These are phyloP conservation scores for Drosophila anceps DNA, from an alignment of 2,888 invertebrate genomes.

Conservation along the genomic window DNA sequence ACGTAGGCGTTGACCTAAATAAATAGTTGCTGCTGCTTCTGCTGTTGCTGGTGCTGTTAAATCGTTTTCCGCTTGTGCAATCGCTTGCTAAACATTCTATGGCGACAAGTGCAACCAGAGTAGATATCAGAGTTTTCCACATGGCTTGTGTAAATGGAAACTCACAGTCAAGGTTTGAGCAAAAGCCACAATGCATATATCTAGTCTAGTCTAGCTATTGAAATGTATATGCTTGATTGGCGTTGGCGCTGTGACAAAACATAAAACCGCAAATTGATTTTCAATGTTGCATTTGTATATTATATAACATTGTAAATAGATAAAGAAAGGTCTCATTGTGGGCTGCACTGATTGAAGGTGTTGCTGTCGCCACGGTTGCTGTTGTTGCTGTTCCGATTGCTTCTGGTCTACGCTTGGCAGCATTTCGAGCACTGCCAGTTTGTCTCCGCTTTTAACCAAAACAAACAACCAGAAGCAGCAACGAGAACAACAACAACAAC, in stretches of 20 bases:
- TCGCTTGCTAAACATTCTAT: conserved; percentile 70
- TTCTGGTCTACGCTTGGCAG: conserved; percentile 49
- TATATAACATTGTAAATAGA: conserved; percentile 56
- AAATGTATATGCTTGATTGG: conserved; percentile 44
- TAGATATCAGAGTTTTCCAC: conserved; percentile 26
- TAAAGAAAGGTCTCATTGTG: conserved; percentile 23
- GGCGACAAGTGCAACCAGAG: conserved; percentile 72
- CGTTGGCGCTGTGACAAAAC: conserved; percentile 68
- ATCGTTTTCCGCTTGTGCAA: conserved; percentile 76
- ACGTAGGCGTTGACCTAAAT: conserved; percentile 80
- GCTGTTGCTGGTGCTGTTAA: conserved; percentile 61
- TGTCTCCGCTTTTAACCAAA: conserved; percentile 72
- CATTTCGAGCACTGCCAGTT: conserved; percentile 69
- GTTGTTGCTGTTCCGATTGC: conserved; percentile 26
- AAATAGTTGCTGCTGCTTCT: conserved; percentile 57
- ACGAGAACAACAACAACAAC: conserved; percentile 40
- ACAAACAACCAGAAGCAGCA: conserved; percentile 56
- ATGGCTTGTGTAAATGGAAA: conserved; percentile 54
- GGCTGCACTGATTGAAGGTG: conserved; percentile 51
- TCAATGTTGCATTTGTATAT: conserved; percentile 65
- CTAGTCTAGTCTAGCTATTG: conserved; percentile 1
- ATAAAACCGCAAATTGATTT: conserved; percentile 73
- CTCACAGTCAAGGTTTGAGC: conserved; percentile 71
- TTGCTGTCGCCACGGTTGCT: conserved; percentile 37
- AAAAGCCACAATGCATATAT: background rate